Conservation (phyloP, 2,888 invertebrate species). For the Drosophila basisetae region DNA sequence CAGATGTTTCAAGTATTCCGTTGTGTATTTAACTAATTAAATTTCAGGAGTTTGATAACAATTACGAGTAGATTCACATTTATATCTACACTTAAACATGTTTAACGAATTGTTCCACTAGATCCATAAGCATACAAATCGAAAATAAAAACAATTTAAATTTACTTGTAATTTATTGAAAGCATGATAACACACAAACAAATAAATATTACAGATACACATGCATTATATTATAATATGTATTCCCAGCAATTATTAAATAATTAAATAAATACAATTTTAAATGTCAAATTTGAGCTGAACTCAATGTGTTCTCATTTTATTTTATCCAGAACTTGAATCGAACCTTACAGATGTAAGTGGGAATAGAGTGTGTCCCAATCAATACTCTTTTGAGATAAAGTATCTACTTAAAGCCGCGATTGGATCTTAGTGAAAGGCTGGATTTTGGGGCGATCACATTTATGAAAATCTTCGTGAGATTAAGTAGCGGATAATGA, state of each 20-base stretch:
- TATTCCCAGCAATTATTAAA: constrained; percentile 81
- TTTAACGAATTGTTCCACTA: constrained; percentile 77
- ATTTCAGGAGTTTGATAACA: constrained; percentile 25
- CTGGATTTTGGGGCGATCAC: neutral
- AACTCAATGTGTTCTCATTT: constrained; percentile 26
- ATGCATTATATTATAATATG: constrained; percentile 65
- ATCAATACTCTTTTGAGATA: neutral
- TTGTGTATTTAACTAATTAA: constrained; percentile 16
- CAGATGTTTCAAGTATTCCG: constrained; percentile 15
- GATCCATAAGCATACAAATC: constrained; percentile 61
- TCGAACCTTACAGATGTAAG: neutral
- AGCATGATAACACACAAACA: constrained; percentile 52
- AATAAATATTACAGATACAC: constrained; percentile 41
- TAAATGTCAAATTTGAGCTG: constrained; percentile 75
- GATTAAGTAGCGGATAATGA: neutral
- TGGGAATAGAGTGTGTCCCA: neutral
- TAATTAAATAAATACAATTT: constrained; percentile 82
- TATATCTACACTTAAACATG: constrained; percentile 46
- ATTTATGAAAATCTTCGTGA: neutral
- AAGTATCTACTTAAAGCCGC: neutral
- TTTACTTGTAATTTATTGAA: constrained; percentile 78
- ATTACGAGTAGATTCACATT: constrained; percentile 40
- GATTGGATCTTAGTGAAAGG: neutral
- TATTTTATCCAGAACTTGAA: neutral
- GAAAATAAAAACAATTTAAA: constrained; percentile 61